These are phyloP conservation scores for Pecten maximus DNA, from an alignment of 2,888 invertebrate genomes.

Conservation along the genomic window DNA sequence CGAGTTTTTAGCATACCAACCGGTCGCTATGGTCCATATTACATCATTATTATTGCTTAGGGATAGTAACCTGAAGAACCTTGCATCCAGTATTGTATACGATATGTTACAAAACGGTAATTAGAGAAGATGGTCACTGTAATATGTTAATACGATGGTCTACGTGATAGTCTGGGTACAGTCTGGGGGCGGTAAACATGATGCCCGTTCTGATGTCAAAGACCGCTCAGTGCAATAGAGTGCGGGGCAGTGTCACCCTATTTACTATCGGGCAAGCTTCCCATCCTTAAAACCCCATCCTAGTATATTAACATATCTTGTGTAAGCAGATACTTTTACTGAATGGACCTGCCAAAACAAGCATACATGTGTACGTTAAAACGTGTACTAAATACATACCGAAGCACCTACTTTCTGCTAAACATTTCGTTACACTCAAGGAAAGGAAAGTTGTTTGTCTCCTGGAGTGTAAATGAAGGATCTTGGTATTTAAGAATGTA, in stretches of 20 bases:
- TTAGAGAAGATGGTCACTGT: too few relatives aligned
- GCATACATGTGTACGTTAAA: neutral
- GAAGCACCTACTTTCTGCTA: too few relatives aligned
- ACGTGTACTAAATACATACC: neutral
- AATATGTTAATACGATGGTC: too few relatives aligned
- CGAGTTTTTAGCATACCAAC: neutral
- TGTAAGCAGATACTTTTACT: neutral
- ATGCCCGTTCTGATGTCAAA: neutral
- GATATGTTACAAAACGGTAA: too few relatives aligned
- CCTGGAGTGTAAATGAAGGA: neutral
- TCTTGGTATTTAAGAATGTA: neutral
- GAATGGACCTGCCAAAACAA: neutral
- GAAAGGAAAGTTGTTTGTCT: conserved; percentile 1
- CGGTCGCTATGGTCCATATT: neutral
- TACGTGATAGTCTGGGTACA: too few relatives aligned
- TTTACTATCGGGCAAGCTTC: neutral
- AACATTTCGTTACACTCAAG: neutral
- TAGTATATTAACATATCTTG: neutral
- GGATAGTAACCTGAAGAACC: too few relatives aligned
- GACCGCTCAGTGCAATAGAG: neutral
- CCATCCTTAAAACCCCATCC: neutral
- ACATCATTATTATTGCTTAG: neutral
- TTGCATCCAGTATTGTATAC: too few relatives aligned
- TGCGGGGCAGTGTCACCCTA: neutral
- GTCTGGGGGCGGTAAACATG: neutral